phyloP scores from a whole-genome alignment of 2,113 vertebrate species.

The Alouatta palliata region DNA sequence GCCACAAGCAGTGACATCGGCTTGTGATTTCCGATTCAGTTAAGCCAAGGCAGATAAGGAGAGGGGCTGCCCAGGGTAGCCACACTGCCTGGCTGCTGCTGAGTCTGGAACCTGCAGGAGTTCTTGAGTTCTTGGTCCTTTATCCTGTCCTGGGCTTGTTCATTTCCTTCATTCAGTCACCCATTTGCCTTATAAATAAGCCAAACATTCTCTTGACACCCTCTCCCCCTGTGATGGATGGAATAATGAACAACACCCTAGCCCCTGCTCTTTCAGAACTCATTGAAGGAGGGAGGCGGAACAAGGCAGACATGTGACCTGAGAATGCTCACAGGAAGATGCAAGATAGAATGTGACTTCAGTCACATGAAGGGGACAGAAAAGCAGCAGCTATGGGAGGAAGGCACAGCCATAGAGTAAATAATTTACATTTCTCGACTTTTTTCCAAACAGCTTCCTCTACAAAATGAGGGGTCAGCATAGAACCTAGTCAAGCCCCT shows the following conservation, averaged over 20 bases:
- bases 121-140: background rate
- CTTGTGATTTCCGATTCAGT: slow-evolving; percentile 77
- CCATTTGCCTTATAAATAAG: background rate
- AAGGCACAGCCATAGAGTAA: background rate
- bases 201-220: background rate
- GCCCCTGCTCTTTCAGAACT: background rate
- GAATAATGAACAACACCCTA: background rate
- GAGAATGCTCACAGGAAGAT: background rate
- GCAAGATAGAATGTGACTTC: background rate
- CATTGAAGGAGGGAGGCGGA: rapidly evolving
- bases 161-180: background rate
- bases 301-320: background rate
- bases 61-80: background rate
- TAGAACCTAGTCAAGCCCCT: background rate
- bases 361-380: background rate
- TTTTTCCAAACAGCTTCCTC: background rate
- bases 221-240: background rate
- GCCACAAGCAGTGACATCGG: background rate
- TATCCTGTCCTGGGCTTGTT: background rate
- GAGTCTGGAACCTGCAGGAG: background rate
- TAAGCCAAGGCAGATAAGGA: slow-evolving; percentile 65
- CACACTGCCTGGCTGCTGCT: background rate
- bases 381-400: background rate
- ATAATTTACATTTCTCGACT: background rate
- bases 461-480: background rate